Percentiles rank a stretch among this genome's conserved stretches.
Conservation (phyloP, 2,113 vertebrate species). For the Eclectus roratus region DNA sequence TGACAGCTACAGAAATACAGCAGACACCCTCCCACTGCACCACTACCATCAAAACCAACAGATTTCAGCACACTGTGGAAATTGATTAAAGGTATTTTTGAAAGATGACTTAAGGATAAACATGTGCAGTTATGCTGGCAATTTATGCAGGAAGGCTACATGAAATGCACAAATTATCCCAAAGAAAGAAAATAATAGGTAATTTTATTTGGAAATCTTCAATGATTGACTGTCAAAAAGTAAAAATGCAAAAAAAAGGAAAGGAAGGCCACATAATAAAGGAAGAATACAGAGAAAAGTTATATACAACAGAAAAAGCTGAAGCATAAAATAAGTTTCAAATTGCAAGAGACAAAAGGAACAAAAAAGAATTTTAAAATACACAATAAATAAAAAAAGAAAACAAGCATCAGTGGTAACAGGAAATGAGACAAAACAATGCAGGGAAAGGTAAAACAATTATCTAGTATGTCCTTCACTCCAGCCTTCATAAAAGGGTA, state of each 20-base stretch:
- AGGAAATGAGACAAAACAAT: neutral
- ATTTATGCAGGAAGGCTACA: neutral
- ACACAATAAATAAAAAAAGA: neutral
- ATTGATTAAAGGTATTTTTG: neutral
- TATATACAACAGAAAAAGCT: neutral
- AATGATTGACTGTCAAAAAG: neutral
- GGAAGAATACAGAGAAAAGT: neutral
- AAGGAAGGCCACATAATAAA: neutral
- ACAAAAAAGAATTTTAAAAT: neutral
- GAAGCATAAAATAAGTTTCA: neutral
- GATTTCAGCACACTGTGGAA: neutral
- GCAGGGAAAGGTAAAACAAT: neutral
- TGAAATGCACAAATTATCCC: neutral
- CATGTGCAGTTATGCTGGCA: neutral
- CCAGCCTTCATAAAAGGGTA: neutral
- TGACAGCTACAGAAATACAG: neutral
- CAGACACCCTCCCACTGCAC: neutral
- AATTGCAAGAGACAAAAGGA: neutral
- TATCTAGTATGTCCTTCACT: neutral
- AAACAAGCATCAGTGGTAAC: neutral
- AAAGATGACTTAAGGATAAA: neutral
- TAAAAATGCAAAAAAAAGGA: neutral
- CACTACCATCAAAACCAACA: neutral
- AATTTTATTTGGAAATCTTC: neutral
- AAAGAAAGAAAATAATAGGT: neutral